Percentiles rank a stretch among this genome's conserved stretches.
Evolutionary conservation across 2,113 vertebrate genomes (phyloP).

Genomic region (Notiomystis cincta): DNA sequence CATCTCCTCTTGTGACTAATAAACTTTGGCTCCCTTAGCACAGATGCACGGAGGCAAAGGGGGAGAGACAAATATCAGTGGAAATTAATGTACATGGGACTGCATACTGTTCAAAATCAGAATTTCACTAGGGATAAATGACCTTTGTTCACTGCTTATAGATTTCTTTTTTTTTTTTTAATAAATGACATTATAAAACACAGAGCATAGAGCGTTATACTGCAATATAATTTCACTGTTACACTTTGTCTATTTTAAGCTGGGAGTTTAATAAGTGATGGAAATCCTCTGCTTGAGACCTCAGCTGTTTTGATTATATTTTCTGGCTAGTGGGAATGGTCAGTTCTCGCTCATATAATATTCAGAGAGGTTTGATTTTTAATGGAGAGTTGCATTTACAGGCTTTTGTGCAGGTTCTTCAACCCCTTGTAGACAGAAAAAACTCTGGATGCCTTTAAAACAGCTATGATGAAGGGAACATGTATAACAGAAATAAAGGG

Average conservation of each 20-base stretch:
- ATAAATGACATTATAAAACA: conserved; percentile 4
- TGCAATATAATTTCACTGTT: not conserved
- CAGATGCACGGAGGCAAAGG: not conserved
- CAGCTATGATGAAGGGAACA: not conserved
- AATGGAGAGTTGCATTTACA: conserved; percentile 68
- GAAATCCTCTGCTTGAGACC: conserved; percentile 14
- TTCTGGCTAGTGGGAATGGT: conserved; percentile 64
- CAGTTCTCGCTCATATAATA: conserved; percentile 80
- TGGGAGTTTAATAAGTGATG: conserved; percentile 46
- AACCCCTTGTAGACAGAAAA: not conserved
- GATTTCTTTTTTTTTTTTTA: not conserved
- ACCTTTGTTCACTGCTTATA: conserved; percentile 28
- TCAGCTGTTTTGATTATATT: conserved; percentile 47
- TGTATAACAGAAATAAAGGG: not conserved
- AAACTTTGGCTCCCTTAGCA: conserved; percentile 45
- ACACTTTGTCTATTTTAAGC: not conserved
- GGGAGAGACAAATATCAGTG: conserved; percentile 3
- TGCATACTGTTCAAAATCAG: conserved; percentile 21
- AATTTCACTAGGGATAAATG: conserved; percentile 29
- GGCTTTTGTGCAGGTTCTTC: not conserved
- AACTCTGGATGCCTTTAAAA: not conserved
- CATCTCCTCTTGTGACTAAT: conserved; percentile 38
- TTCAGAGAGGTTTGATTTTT: conserved; percentile 79
- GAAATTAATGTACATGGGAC: conserved; percentile 38
- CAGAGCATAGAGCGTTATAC: not conserved